Percentiles rank a stretch among this genome's conserved stretches.
phyloP scores from a whole-genome alignment of 2,113 vertebrate species.

The Callipepla squamata region DNA sequence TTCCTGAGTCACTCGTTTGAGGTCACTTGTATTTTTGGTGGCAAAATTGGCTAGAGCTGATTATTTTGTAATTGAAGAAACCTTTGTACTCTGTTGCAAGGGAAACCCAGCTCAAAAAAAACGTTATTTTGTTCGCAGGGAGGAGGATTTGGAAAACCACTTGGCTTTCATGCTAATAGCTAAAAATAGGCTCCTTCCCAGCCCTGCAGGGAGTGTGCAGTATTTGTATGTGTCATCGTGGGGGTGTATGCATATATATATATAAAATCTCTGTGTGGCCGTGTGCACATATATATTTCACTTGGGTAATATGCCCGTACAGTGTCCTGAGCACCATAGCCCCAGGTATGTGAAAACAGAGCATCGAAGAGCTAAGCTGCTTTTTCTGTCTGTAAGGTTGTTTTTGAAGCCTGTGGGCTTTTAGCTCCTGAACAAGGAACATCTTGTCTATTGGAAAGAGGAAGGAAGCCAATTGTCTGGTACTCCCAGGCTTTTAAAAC shows the following conservation, averaged over 20 bases:
- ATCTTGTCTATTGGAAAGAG: slow-evolving; percentile 41
- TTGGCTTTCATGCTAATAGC: slow-evolving; percentile 27
- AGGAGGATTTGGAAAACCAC: slow-evolving; percentile 20
- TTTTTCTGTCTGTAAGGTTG: background rate
- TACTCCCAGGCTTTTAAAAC: background rate
- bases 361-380: background rate
- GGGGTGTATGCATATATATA: fast-evolving
- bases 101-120: slow-evolving; percentile 18
- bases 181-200: slow-evolving; percentile 50
- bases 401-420: background rate
- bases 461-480: slow-evolving; percentile 58
- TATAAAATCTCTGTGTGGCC: background rate
- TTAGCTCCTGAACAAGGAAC: background rate
- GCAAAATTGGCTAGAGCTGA: background rate
- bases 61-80: background rate
- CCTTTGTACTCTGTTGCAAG: background rate
- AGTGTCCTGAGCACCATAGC: background rate
- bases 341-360: background rate
- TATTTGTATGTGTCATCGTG: background rate
- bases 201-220: slow-evolving; percentile 19
- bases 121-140: background rate
- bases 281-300: fast-evolving
- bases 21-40: slow-evolving; percentile 2
- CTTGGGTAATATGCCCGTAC: background rate
- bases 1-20: slow-evolving; percentile 1